Evolutionary conservation across 2,888 invertebrate species (phyloP).

Genomic region (Aleiodes alternator): DNA sequence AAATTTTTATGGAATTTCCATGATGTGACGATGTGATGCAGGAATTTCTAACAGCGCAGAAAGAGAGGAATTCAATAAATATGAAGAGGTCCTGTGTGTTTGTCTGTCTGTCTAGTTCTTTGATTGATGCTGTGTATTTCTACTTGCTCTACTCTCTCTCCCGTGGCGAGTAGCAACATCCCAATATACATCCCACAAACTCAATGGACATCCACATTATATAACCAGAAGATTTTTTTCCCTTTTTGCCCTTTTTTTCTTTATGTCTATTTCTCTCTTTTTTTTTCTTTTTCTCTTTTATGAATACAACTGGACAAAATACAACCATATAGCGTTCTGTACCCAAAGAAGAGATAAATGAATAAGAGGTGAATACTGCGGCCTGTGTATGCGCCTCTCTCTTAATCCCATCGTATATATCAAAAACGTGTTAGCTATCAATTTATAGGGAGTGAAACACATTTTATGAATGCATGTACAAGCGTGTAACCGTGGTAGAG

Average conservation of each 20-base stretch:
- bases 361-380: slow-evolving; percentile 37
- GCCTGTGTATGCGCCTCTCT: slow-evolving; percentile 39
- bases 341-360: background rate
- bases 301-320: background rate
- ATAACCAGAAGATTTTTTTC: slow-evolving; percentile 18
- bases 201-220: slow-evolving; percentile 15
- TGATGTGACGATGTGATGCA: too few species aligned
- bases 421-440: slow-evolving; percentile 60
- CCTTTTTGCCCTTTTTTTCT: too few species aligned
- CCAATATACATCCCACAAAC: background rate
- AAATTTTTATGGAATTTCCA: too few species aligned
- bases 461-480: slow-evolving; percentile 63
- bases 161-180: slow-evolving; percentile 28
- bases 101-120: background rate
- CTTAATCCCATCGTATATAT: slow-evolving; percentile 60
- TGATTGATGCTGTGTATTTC: background rate
- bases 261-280: background rate
- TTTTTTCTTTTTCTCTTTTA: background rate
- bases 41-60: too few species aligned
- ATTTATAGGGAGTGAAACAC: slow-evolving; percentile 66
- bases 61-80: slow-evolving; percentile 53
- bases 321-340: background rate
- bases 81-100: slow-evolving; percentile 36
- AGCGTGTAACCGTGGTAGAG: slow-evolving; percentile 56
- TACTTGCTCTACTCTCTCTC: slow-evolving; percentile 7